Conservation (phyloP, 2,888 invertebrate species). For the Aproaerema taeniolella region DNA sequence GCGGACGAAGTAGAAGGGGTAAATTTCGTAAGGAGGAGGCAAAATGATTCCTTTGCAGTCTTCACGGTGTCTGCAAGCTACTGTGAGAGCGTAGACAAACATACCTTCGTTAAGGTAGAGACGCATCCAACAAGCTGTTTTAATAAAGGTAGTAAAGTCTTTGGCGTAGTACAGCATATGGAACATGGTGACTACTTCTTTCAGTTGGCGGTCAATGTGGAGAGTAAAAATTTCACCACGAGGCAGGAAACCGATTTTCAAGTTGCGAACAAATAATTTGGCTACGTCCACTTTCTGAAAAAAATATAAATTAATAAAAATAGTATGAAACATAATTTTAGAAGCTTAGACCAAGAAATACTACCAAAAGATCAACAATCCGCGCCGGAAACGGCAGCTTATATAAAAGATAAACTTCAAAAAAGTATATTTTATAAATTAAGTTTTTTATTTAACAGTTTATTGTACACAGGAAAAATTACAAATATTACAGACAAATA, state of each 20-base stretch:
- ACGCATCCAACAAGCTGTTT: conserved; percentile 72
- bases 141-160: conserved; percentile 68
- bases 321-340: neutral
- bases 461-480: neutral
- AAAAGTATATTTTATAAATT: neutral
- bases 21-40: conserved; percentile 77
- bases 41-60: conserved; percentile 70
- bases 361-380: too few relatives aligned
- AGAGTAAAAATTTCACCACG: conserved; percentile 71
- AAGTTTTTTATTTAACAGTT: neutral
- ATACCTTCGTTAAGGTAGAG: conserved; percentile 73
- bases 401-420: neutral
- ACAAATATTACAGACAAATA: too few relatives aligned
- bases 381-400: too few relatives aligned
- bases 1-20: conserved; percentile 82
- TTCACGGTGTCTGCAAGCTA: conserved; percentile 69
- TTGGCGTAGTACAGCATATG: conserved; percentile 74
- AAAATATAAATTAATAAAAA: too few relatives aligned
- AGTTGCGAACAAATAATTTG: conserved; percentile 72
- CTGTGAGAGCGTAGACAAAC: conserved; percentile 75
- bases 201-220: conserved; percentile 64
- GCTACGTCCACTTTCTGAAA: conserved; percentile 76
- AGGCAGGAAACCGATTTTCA: conserved; percentile 76
- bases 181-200: conserved; percentile 71
- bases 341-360: too few relatives aligned